Conservation (phyloP, 2,888 invertebrate species). For the Apeira syringaria region DNA sequence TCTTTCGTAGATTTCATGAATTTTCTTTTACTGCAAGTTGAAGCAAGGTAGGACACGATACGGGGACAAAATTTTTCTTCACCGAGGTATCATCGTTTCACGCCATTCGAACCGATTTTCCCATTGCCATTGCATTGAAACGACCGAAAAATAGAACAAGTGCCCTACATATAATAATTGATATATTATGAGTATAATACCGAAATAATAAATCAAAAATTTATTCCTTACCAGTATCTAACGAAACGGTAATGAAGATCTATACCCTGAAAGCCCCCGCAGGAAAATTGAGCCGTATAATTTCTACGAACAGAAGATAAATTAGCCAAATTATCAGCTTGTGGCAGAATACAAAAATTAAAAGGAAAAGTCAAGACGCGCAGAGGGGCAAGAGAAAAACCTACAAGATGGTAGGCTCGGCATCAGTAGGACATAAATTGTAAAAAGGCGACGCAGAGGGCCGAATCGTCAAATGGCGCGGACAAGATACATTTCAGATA, state of each 20-base stretch:
- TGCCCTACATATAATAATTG: too few relatives aligned
- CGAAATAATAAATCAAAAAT: too few relatives aligned
- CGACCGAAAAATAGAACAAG: too few relatives aligned
- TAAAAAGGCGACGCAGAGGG: slow-evolving; percentile 56
- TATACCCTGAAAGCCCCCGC: slow-evolving; percentile 25
- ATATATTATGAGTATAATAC: too few relatives aligned
- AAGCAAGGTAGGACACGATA: too few relatives aligned
- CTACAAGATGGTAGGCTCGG: slow-evolving; percentile 47
- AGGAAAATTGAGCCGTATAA: slow-evolving; percentile 24
- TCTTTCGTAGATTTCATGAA: too few relatives aligned
- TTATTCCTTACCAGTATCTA: too few relatives aligned
- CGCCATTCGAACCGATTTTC: too few relatives aligned
- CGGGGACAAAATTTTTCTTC: too few relatives aligned
- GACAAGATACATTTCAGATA: slow-evolving; percentile 73
- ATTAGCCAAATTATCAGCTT: slow-evolving; percentile 37
- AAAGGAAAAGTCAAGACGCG: slow-evolving; percentile 17
- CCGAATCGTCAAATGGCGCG: slow-evolving; percentile 74
- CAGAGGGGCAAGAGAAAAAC: slow-evolving; percentile 24
- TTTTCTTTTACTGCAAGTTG: too few relatives aligned
- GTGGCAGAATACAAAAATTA: slow-evolving; percentile 29
- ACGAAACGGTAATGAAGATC: slow-evolving; percentile 13
- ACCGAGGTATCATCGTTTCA: too few relatives aligned
- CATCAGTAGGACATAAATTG: slow-evolving; percentile 65
- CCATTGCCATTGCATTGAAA: too few relatives aligned
- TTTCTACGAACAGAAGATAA: slow-evolving; percentile 26